These are phyloP conservation scores for Augochlora pura DNA, from an alignment of 1,140 invertebrate species.

Conservation along the genomic window DNA sequence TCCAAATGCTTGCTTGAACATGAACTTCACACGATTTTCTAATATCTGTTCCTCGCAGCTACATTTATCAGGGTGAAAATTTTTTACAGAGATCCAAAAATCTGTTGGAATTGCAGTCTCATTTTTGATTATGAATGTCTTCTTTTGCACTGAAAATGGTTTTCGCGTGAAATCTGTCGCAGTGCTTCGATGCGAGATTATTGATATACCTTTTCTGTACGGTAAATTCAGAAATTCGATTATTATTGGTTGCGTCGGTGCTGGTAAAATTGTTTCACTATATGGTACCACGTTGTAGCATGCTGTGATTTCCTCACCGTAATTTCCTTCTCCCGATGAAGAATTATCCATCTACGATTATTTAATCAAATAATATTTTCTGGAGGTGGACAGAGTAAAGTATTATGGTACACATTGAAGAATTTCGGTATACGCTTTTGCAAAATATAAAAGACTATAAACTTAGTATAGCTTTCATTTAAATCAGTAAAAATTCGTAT, in stretches of 20 bases:
- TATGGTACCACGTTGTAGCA: not conserved
- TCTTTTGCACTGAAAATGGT: constrained; percentile 26
- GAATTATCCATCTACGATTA: not conserved
- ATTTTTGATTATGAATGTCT: constrained; percentile 45
- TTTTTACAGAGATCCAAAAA: constrained; percentile 22
- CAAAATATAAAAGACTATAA: too few relatives aligned
- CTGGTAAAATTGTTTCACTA: not conserved
- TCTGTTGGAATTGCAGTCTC: constrained; percentile 27
- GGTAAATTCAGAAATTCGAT: constrained; percentile 28
- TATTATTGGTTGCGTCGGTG: not conserved
- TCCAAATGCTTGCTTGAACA: constrained; percentile 22
- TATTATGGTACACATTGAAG: too few relatives aligned
- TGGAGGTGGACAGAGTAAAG: too few relatives aligned
- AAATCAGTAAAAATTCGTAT: too few relatives aligned
- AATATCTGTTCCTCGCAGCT: constrained; percentile 16
- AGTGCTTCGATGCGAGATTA: not conserved
- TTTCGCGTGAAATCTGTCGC: not conserved
- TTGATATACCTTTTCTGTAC: constrained; percentile 21
- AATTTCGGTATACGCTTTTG: too few relatives aligned
- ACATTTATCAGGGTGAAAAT: constrained; percentile 32
- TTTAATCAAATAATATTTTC: not conserved
- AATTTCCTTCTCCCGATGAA: not conserved
- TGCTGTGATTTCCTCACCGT: not conserved
- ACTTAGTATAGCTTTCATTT: too few relatives aligned
- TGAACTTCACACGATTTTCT: constrained; percentile 12